A percentile compares a stretch with the other conserved stretches of the same genome.
These are phyloP conservation scores for Parnassius apollo DNA, from an alignment of 2,888 invertebrate genomes.

Conservation along the genomic window DNA sequence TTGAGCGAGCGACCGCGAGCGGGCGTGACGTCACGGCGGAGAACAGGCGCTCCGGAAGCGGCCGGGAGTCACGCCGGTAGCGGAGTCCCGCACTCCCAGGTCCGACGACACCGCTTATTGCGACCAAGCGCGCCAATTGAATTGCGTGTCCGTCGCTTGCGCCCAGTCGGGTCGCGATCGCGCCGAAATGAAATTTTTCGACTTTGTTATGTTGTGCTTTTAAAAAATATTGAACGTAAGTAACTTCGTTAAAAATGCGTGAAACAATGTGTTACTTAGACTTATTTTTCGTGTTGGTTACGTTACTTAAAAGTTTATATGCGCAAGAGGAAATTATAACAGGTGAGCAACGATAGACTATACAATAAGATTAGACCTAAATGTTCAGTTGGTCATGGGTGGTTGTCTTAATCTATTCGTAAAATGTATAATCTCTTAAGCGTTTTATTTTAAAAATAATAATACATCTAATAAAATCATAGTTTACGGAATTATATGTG, in stretches of 20 bases:
- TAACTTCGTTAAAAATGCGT: slow-evolving; percentile 27
- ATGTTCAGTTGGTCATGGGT: too few species aligned
- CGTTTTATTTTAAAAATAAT: too few species aligned
- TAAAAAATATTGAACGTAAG: slow-evolving; percentile 30
- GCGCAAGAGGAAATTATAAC: slow-evolving; percentile 53
- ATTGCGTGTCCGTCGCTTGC: slow-evolving; percentile 71
- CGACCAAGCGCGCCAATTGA: slow-evolving; percentile 72
- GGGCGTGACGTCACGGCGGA: slow-evolving; percentile 54
- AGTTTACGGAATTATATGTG: too few species aligned
- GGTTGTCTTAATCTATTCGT: too few species aligned
- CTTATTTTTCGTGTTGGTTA: slow-evolving; percentile 41
- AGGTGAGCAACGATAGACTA: slow-evolving; percentile 43
- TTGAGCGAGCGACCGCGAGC: slow-evolving; percentile 34
- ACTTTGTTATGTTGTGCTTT: slow-evolving; percentile 43
- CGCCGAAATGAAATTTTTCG: slow-evolving; percentile 50
- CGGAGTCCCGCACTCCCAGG: slow-evolving; percentile 61
- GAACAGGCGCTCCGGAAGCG: slow-evolving; percentile 64
- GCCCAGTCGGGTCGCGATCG: slow-evolving; percentile 58
- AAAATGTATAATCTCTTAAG: too few species aligned
- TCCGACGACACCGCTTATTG: slow-evolving; percentile 64
- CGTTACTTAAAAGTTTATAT: slow-evolving; percentile 42
- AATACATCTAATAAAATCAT: too few species aligned
- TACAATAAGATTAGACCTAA: too few species aligned
- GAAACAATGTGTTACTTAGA: slow-evolving; percentile 46
- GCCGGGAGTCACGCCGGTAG: slow-evolving; percentile 57